Evolutionary conservation across 2,888 invertebrate species (phyloP).

Genomic region (Sarcophaga carnaria): DNA sequence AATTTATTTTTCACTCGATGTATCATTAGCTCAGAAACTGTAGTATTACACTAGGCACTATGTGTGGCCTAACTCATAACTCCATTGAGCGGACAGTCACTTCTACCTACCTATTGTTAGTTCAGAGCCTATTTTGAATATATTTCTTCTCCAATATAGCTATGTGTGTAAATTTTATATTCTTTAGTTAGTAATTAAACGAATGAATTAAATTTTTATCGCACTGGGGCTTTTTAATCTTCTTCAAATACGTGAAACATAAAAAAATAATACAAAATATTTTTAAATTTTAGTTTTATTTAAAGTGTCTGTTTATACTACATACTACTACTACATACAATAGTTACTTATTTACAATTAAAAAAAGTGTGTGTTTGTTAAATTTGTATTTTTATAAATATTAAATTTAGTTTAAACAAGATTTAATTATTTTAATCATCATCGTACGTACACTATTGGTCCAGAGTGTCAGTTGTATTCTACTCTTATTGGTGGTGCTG

Average conservation of each 20-base stretch:
- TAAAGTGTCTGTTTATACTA: slow-evolving; percentile 56
- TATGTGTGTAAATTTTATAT: no score
- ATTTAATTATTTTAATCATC: slow-evolving; percentile 63
- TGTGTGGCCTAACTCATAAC: no score
- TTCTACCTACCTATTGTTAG: no score
- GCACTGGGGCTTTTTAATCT: slow-evolving; percentile 52
- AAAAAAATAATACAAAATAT: background rate
- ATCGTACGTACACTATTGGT: slow-evolving; percentile 70
- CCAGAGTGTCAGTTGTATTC: slow-evolving; percentile 74
- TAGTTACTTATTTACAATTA: background rate
- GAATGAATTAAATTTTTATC: slow-evolving; percentile 32
- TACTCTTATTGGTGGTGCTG: slow-evolving; percentile 78
- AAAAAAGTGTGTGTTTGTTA: slow-evolving; percentile 54
- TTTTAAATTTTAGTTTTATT: slow-evolving; percentile 22
- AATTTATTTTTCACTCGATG: no score
- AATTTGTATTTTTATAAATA: slow-evolving; percentile 46
- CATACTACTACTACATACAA: no score
- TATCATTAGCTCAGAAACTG: no score
- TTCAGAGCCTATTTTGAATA: no score
- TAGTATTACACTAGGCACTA: no score
- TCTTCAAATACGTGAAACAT: no score
- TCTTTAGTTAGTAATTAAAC: background rate
- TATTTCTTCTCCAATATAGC: no score
- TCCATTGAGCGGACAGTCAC: no score
- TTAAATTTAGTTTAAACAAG: slow-evolving; percentile 51